These are phyloP conservation scores for Lasioglossum vierecki DNA, from an alignment of 2,888 invertebrate genomes.

Conservation along the genomic window DNA sequence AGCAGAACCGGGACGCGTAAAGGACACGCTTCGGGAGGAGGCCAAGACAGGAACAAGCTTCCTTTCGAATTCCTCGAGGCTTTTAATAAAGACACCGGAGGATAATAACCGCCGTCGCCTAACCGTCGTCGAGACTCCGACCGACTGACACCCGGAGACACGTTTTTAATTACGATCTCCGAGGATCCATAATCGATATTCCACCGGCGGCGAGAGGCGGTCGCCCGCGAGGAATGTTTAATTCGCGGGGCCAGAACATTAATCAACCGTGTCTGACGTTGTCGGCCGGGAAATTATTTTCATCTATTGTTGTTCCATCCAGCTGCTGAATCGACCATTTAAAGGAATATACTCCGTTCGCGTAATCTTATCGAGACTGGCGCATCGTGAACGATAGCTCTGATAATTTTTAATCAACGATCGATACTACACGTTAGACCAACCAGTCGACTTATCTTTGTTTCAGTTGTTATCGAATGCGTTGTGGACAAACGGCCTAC, in stretches of 20 bases:
- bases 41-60: neutral
- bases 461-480: neutral
- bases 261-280: constrained; percentile 34
- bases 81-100: constrained; percentile 24
- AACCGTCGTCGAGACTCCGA: constrained; percentile 9
- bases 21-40: neutral
- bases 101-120: constrained; percentile 36
- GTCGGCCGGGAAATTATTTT: constrained; percentile 43
- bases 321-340: neutral
- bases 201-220: neutral
- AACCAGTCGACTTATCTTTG: neutral
- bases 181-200: constrained; percentile 55
- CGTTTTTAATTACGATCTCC: constrained; percentile 61
- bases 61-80: constrained; percentile 7
- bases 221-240: constrained; percentile 32
- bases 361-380: constrained; percentile 46
- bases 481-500: too few species aligned
- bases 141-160: constrained; percentile 33
- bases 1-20: neutral
- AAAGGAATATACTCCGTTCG: constrained; percentile 9
- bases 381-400: constrained; percentile 16
- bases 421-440: neutral
- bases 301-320: constrained; percentile 39
- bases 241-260: constrained; percentile 50
- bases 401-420: constrained; percentile 49